Conservation (phyloP, 2,797 vertebrate species). For the Platyrinchus mystaceus region DNA sequence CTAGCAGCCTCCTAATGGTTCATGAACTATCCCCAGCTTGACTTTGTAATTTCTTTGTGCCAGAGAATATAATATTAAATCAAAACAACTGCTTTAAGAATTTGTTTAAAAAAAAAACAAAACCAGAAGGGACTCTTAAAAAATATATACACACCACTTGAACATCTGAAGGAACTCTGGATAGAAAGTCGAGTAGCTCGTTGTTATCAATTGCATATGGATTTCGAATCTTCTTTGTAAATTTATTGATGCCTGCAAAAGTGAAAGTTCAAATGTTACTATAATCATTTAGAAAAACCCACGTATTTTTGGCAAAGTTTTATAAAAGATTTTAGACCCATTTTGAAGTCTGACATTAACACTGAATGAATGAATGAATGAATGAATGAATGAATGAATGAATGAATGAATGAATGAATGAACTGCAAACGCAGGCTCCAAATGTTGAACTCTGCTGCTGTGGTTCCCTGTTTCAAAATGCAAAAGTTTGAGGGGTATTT, state of each 20-base stretch:
- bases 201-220: conserved; percentile 97
- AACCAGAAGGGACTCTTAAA: background rate
- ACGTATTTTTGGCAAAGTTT: background rate
- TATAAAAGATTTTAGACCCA: background rate
- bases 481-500: background rate
- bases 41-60: background rate
- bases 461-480: background rate
- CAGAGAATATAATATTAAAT: background rate
- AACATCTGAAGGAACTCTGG: conserved; percentile 95
- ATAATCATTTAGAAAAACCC: background rate
- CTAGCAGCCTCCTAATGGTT: background rate
- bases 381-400: background rate
- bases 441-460: background rate
- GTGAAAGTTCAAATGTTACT: conserved; percentile 36
- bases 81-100: background rate
- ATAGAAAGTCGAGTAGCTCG: conserved; percentile 95
- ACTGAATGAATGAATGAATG: background rate
- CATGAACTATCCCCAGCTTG: background rate
- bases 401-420: background rate
- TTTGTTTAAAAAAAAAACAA: background rate
- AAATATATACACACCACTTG: conserved; percentile 87
- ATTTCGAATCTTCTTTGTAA: conserved; percentile 97
- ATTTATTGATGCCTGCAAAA: conserved; percentile 94
- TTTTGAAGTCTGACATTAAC: background rate
- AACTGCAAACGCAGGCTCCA: background rate